These are phyloP conservation scores for Cylindroiulus punctatus DNA, from an alignment of 2,888 invertebrate species.

Conservation along the genomic window DNA sequence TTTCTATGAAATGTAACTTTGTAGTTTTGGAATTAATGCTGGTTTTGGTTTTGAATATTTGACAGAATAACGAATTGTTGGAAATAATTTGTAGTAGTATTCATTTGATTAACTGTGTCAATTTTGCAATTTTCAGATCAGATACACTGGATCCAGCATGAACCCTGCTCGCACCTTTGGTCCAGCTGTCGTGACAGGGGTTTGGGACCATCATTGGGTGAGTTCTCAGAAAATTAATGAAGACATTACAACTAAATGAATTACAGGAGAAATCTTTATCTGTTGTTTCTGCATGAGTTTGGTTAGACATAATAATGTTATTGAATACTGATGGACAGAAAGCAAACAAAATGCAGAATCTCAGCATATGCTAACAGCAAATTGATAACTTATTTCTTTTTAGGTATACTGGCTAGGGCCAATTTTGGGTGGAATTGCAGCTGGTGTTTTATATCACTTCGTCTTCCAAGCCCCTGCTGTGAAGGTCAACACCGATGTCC, in stretches of 20 bases:
- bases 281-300: too few relatives aligned
- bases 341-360: too few relatives aligned
- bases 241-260: neutral
- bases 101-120: neutral
- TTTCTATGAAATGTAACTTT: too few relatives aligned
- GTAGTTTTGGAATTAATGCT: too few relatives aligned
- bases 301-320: too few relatives aligned
- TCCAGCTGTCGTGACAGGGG: constrained; percentile 80
- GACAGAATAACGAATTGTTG: neutral
- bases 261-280: too few relatives aligned
- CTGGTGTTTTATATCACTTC: constrained; percentile 57
- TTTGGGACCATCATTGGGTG: constrained; percentile 86
- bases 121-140: constrained; percentile 68
- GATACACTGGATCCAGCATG: constrained; percentile 87
- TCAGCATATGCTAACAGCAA: too few relatives aligned
- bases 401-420: constrained; percentile 59
- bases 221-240: constrained; percentile 61
- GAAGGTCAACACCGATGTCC: constrained; percentile 16
- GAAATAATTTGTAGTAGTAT: neutral
- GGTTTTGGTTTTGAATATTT: too few relatives aligned
- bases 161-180: constrained; percentile 91
- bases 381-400: constrained; percentile 16
- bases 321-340: too few relatives aligned
- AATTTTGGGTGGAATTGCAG: constrained; percentile 58
- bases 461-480: constrained; percentile 55